Conservation (phyloP, 2,888 invertebrate species). For the Ophion ventricosus region DNA sequence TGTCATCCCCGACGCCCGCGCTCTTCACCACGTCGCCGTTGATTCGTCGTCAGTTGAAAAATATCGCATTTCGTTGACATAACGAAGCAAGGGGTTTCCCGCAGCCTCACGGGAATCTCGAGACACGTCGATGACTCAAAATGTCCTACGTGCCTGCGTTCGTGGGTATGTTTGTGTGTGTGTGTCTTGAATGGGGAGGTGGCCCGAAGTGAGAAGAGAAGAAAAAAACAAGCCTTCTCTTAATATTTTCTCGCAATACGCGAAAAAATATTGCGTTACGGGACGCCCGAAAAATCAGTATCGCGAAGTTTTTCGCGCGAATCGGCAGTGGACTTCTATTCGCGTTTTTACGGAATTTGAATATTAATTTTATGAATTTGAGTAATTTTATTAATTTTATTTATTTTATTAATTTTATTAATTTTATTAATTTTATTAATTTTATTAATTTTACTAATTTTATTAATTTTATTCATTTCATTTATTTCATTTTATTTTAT, state of each 20-base stretch:
- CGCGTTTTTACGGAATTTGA: not conserved
- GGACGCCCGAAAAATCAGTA: not conserved
- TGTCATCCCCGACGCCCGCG: conserved; percentile 24
- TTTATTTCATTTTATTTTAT: too few relatives aligned
- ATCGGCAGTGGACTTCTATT: not conserved
- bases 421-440: not conserved
- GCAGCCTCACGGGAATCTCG: not conserved
- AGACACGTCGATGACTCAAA: not conserved
- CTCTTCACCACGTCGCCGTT: conserved; percentile 38
- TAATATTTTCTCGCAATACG: not conserved
- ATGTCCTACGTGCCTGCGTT: not conserved
- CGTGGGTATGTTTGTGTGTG: too few relatives aligned
- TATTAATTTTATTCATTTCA: not conserved
- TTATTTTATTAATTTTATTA: not conserved
- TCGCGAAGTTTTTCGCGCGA: too few relatives aligned
- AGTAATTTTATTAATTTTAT: too few relatives aligned
- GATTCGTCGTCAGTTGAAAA: conserved; percentile 62
- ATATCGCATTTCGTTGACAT: conserved; percentile 51
- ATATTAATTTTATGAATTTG: not conserved
- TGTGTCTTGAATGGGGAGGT: not conserved
- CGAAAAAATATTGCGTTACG: not conserved
- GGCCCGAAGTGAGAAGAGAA: not conserved
- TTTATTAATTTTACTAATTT: not conserved
- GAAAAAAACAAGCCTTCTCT: not conserved
- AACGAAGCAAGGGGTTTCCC: conserved; percentile 10